phyloP scores from a whole-genome alignment of 1,140 invertebrate species.

The Diabrotica virgifera region DNA sequence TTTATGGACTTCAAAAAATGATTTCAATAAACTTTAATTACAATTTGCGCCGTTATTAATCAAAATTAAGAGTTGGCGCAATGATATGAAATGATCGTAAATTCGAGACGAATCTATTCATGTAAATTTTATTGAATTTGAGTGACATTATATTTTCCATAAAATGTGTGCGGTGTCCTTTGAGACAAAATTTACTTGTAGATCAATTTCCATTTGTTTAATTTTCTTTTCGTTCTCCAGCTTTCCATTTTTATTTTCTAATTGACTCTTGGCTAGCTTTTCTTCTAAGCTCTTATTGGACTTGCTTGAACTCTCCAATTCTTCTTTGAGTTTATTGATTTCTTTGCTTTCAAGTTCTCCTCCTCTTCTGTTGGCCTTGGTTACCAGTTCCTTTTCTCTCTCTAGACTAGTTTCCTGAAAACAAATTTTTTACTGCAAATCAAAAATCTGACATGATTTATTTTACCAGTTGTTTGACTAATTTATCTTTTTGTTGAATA shows the following conservation, averaged over 20 bases:
- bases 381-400: constrained; percentile 34
- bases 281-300: constrained; percentile 54
- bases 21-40: too few relatives aligned
- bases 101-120: too few relatives aligned
- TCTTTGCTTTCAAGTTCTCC: constrained; percentile 28
- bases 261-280: constrained; percentile 54
- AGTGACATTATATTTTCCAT: too few relatives aligned
- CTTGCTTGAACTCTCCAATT: constrained; percentile 63
- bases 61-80: too few relatives aligned
- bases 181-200: too few relatives aligned
- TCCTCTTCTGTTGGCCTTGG: constrained; percentile 27
- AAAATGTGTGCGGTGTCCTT: too few relatives aligned
- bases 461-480: constrained; percentile 60
- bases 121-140: too few relatives aligned
- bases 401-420: constrained; percentile 39
- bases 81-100: too few relatives aligned
- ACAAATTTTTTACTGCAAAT: constrained; percentile 3
- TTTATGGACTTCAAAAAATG: too few relatives aligned
- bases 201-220: constrained; percentile 60
- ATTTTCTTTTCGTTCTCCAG: constrained; percentile 59
- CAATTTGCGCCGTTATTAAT: too few relatives aligned
- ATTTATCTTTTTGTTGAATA: constrained; percentile 55
- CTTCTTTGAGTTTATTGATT: constrained; percentile 40
- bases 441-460: background rate
- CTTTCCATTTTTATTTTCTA: constrained; percentile 54